These are phyloP conservation scores for Polia nebulosa DNA, from an alignment of 2,888 invertebrate species.

Conservation along the genomic window DNA sequence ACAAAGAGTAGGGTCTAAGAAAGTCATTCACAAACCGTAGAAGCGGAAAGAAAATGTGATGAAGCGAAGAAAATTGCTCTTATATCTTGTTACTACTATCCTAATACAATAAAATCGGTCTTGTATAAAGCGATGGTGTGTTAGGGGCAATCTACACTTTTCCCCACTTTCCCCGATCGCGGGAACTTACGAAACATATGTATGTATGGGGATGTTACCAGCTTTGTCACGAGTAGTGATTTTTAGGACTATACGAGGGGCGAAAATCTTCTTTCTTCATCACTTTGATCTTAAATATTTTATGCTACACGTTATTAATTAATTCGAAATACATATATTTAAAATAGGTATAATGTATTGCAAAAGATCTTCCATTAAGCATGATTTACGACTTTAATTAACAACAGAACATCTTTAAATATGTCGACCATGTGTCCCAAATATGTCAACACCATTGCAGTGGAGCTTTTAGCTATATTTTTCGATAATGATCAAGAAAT, in stretches of 20 bases:
- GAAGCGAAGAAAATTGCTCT: slow-evolving; percentile 32
- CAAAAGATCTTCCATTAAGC: slow-evolving; percentile 35
- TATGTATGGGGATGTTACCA: slow-evolving; percentile 65
- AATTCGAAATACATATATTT: slow-evolving; percentile 1
- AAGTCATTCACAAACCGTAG: slow-evolving; percentile 25
- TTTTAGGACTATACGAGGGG: slow-evolving; percentile 50
- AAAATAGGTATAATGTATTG: slow-evolving; percentile 15
- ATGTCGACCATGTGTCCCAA: slow-evolving; percentile 49
- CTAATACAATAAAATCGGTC: slow-evolving; percentile 62
- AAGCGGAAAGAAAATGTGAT: slow-evolving; percentile 36
- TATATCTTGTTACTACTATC: slow-evolving; percentile 47
- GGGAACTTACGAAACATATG: slow-evolving; percentile 62
- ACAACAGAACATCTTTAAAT: slow-evolving; percentile 37
- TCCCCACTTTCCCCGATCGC: slow-evolving; percentile 49
- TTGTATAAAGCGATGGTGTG: slow-evolving; percentile 54
- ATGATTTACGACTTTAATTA: slow-evolving; percentile 50
- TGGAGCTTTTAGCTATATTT: slow-evolving; percentile 24
- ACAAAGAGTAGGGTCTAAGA: slow-evolving; percentile 9
- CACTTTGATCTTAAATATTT: slow-evolving; percentile 9
- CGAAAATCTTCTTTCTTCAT: slow-evolving; percentile 31
- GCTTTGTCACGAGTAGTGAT: slow-evolving; percentile 66
- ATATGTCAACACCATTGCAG: slow-evolving; percentile 31
- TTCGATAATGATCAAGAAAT: not conserved
- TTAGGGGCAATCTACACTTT: slow-evolving; percentile 56
- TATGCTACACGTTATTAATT: not conserved